Conservation (phyloP, 2,113 vertebrate species). For the Colossoma macropomum region DNA sequence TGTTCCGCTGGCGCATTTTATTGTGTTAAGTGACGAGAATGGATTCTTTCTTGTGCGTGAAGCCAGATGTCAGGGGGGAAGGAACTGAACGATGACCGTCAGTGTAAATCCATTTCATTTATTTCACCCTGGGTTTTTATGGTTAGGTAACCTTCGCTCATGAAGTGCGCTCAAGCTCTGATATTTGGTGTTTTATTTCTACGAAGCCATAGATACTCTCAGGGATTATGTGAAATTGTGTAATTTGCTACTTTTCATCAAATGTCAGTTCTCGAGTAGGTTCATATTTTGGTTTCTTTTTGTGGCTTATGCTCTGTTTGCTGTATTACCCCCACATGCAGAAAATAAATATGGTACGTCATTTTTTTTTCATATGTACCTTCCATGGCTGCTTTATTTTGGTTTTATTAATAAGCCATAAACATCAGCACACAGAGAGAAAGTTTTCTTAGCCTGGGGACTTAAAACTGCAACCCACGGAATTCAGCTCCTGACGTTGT, state of each 20-base stretch:
- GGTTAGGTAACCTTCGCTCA: conserved; percentile 13
- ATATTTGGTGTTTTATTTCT: neutral
- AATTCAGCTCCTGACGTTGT: neutral
- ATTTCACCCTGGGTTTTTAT: conserved; percentile 13
- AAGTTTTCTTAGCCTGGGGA: neutral
- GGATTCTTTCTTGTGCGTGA: conserved; percentile 17
- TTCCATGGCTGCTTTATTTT: conserved; percentile 21
- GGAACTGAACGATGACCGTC: conserved; percentile 25
- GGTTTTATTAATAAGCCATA: neutral
- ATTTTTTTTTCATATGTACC: neutral
- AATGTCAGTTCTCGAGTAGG: too few relatives aligned
- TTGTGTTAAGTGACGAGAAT: conserved; percentile 39
- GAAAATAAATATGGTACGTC: neutral
- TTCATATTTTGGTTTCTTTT: neutral
- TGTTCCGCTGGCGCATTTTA: conserved; percentile 3
- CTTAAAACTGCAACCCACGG: neutral
- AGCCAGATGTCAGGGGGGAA: conserved; percentile 23
- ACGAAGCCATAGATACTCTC: neutral
- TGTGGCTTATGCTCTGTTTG: neutral
- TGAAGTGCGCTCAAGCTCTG: neutral
- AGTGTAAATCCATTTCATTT: conserved; percentile 25
- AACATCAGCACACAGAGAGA: neutral
- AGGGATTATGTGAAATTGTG: neutral
- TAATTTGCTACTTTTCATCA: neutral
- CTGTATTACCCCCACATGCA: neutral